These are phyloP conservation scores for Pyrochroa serraticornis DNA, from an alignment of 2,888 invertebrate genomes.

Conservation along the genomic window DNA sequence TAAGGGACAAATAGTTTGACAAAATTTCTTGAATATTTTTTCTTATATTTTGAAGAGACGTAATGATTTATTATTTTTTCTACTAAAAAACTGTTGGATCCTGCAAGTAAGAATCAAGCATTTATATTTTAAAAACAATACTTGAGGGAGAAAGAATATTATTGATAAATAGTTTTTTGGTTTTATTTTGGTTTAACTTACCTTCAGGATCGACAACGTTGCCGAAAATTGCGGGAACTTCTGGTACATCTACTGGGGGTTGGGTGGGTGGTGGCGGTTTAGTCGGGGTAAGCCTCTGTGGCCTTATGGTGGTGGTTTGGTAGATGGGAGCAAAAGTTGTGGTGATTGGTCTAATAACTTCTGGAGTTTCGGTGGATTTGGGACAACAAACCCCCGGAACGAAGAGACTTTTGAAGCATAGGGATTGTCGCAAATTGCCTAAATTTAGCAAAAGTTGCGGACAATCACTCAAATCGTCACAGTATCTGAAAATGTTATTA, in stretches of 20 bases:
- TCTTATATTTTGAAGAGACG: too few relatives aligned
- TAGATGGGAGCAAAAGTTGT: slow-evolving; percentile 7
- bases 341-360: slow-evolving; percentile 40
- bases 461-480: slow-evolving; percentile 88
- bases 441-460: slow-evolving; percentile 83
- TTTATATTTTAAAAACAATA: too few relatives aligned
- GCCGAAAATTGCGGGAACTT: slow-evolving; percentile 40
- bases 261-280: slow-evolving; percentile 47
- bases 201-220: slow-evolving; percentile 63
- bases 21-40: too few relatives aligned
- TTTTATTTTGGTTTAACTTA: too few relatives aligned
- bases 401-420: slow-evolving; percentile 90
- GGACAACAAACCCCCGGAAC: slow-evolving; percentile 94
- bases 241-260: slow-evolving; percentile 38
- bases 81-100: too few relatives aligned
- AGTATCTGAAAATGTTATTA: slow-evolving; percentile 57
- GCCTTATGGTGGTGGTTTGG: slow-evolving; percentile 8
- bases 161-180: too few relatives aligned
- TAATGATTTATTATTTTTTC: too few relatives aligned
- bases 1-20: too few relatives aligned
- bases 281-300: slow-evolving; percentile 29
- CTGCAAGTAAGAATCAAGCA: too few relatives aligned
- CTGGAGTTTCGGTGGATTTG: slow-evolving; percentile 53
- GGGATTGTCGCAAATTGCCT: slow-evolving; percentile 79
- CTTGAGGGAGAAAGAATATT: too few relatives aligned